Base-by-base conservation (phyloP, 2,888 invertebrate genomes). In the Andrena fulva region DNA sequence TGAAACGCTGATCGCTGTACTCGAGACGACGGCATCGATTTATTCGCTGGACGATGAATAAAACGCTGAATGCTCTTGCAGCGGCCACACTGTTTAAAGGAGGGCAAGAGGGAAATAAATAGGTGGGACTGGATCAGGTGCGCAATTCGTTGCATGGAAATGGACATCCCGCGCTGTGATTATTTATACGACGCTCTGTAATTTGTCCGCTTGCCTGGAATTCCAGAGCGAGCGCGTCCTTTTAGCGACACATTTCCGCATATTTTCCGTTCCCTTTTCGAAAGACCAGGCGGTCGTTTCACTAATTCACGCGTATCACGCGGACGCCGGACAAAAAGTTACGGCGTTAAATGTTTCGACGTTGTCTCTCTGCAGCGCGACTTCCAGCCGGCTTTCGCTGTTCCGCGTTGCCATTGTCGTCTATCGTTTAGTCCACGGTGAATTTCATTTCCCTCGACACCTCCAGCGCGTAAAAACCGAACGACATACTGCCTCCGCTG, bases 181-280 rank as follows among this genome's bases (percentile, higher is more conserved):
- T 85, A 85, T 80, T 85, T 86, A 85, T 83, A 50, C 60, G 63
- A 67, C 62, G 59, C 73, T 29, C 24, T 50, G 64, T 71, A 78
- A 77, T 80, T 71, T 67, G 77, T 66, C 24, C 42, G n/a, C 10
- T 29, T 20, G 69, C 42, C 27, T 12, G 59, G 50, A 71, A 80
- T 54, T 59, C 63, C 27, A 6, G 27, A 64, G 56, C 48, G 31
- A 59, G 54, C 24, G 52, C 3, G 35, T 6, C 31, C 20, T 4
- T 8, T 10, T 16, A 24, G 6, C 24, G 31, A 16, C 8, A 56
- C 16, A 48, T 27, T 56, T n/a, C 27, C 42, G 4, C 33, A 12
- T 27, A 27, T 6, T 52, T 33, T 24, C n/a, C 35, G n/a, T 54
- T 52, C 27, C 50, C 33, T 2, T 33, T 12, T n/a, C 20, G 5